Evolutionary conservation across 2,113 vertebrate species (phyloP), one percentile per base, ranked within the genome.

Genomic region (Aix galericulata): DNA sequence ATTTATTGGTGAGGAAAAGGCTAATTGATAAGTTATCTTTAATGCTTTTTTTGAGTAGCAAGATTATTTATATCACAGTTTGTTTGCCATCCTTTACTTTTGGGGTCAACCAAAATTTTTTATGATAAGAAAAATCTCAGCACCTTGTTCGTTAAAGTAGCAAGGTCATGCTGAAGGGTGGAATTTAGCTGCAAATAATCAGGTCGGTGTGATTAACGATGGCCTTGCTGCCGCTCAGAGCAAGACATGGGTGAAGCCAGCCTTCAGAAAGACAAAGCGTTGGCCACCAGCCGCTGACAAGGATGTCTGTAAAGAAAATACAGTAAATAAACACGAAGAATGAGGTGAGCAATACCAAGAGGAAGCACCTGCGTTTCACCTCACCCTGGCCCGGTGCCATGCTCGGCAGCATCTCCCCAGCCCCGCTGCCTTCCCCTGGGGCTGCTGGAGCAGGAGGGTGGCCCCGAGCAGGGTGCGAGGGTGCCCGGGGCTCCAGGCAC

Each of bases 11-110:
- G 94, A 94, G 93, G 82, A 77, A 93, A 91, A 81, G 62, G 59
- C 94, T 95, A 96, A 97, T 91, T 97, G 96, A 89, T 86, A 72
- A 90, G 88, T 91, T 89, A 78, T 82, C 66, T 93, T 87, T 64
- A 29, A 31, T 62, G 55, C 27, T 74, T 93, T 91, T 78, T 83
- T 53, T 81, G 64, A n/a, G 64, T 15, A 40, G 68, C 69, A 67
- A 32, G 75, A n/a, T 79, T 92, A 88, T 62, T 86, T 94, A 76
- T 88, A 67, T 14, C 52, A n/a, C 1, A 18, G 86, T 78, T 79
- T 79, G 56, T 94, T 93, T 97, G 87, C 60, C 14, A 17, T 22
- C 86, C 88, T 91, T 83, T 72, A 63, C 79, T 95, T 94, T 84
- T 85, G 66, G 79, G 76, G 72, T 83, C 75, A 80, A 91, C 53